Evolutionary conservation across 1,140 invertebrate species (phyloP).

Genomic region (Macrosteles quadrilineatus): DNA sequence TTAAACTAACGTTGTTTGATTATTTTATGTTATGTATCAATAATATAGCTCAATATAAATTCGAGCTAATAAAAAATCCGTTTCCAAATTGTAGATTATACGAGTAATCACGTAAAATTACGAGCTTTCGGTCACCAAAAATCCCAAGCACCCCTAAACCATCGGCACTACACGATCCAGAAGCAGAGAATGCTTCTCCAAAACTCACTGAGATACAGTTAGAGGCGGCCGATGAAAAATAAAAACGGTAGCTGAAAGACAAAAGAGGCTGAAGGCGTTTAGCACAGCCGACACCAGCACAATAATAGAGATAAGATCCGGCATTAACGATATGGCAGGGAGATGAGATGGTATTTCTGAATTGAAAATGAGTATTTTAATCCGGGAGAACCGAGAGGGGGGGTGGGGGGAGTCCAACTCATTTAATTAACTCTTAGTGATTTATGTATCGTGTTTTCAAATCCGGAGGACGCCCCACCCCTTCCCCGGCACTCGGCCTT

Average conservation of each 20-base stretch:
- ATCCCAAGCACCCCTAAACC: too few species aligned
- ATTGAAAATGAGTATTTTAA: conserved; percentile 27
- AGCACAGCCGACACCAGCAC: neutral
- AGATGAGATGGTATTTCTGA: conserved; percentile 18
- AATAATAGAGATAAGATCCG: conserved; percentile 23
- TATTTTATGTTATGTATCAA: too few species aligned
- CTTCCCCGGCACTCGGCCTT: neutral
- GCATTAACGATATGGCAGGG: conserved; percentile 21
- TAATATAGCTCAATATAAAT: too few species aligned
- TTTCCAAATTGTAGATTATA: too few species aligned
- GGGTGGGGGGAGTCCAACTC: conserved; percentile 12
- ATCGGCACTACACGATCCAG: too few species aligned
- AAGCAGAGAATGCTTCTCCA: too few species aligned
- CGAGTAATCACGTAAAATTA: too few species aligned
- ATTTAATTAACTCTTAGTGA: conserved; percentile 33
- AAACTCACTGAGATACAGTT: too few species aligned
- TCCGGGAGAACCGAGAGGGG: neutral
- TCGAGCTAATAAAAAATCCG: too few species aligned
- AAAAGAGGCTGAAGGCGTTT: neutral
- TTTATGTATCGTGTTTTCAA: conserved; percentile 31
- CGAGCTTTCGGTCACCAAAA: too few species aligned
- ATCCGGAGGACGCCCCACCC: conserved; percentile 26
- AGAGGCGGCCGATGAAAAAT: neutral
- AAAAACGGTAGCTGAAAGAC: conserved; percentile 12
- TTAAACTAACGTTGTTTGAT: too few species aligned